These are phyloP conservation scores for Euzophera pinguis DNA, from an alignment of 2,888 invertebrate species.

Conservation along the genomic window DNA sequence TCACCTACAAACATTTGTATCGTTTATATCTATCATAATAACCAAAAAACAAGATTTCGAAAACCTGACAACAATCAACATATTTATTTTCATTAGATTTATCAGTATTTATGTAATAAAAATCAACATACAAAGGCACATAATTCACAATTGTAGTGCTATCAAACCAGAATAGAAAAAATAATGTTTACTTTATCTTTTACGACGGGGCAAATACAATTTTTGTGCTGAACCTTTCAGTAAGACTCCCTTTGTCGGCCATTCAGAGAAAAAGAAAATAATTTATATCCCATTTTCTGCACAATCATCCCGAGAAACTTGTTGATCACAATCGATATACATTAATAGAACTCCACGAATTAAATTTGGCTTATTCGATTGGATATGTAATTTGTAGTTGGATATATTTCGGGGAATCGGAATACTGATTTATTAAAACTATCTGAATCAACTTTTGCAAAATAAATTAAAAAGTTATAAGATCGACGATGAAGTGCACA, in stretches of 20 bases:
- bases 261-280: background rate
- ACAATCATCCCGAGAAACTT: conserved; percentile 11
- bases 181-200: conserved; percentile 7
- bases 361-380: conserved; percentile 10
- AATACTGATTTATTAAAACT: background rate
- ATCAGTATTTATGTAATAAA: background rate
- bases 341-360: conserved; percentile 3
- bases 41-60: no score
- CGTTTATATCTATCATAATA: no score
- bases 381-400: background rate
- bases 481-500: no score
- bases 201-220: background rate
- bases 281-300: conserved; percentile 10
- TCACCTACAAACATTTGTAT: no score
- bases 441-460: background rate
- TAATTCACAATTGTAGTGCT: conserved; percentile 8
- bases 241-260: conserved; percentile 1
- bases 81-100: no score
- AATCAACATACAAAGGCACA: background rate
- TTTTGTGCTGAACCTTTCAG: conserved; percentile 3
- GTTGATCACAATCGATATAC: conserved; percentile 11
- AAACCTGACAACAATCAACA: background rate
- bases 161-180: conserved; percentile 8
- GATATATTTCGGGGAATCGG: background rate
- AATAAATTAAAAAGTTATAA: no score